Evolutionary conservation across 2,797 vertebrate genomes (phyloP), one percentile per base, ranked within the genome.

Genomic region (Petrocephalus schoutedeni): DNA sequence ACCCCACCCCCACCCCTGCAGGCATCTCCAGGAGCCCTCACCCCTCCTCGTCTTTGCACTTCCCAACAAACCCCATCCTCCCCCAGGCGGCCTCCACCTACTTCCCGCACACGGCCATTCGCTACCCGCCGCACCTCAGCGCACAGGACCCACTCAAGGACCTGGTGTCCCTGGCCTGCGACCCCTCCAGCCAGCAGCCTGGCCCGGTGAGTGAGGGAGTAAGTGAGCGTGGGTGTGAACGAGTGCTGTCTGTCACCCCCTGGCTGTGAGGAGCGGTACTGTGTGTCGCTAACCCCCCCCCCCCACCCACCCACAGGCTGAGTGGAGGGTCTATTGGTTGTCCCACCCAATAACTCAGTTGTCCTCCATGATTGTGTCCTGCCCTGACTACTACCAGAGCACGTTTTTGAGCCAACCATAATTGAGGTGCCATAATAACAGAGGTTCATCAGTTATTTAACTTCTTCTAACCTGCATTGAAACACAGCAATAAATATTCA

Each of bases 81-180:
- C 95, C 96, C 87, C 97, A 97, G 91, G 93, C 95, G 1, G 95
- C 96, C 23, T 96, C 97, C 89, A 95, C 97, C 87, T 99, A 99
- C 94, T 99, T 98, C 90, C 96, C 96, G 0, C 98, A 98, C 91
- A 97, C 97, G 88, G 97, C 98, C 86, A 99, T 99, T 91, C 97
- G 98, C 89, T 99, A 99, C 91, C 97, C 98, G 0, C 98, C 98
- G 51, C 98, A 99, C 93, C 96, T 99, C 94, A 96, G 96, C 90
- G 95, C 97, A 67, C 98, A 98, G 95, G 98, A 99, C 93, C 97
- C 98, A 0, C 96, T 99, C 86, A 99, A 99, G 93, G 98, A 99
- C 91, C 95, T 99, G 89, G 97, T 99, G 91, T 98, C 98, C 0
- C 93, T 99, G 95, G 97, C 98, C 94, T 99, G 98, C 49, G 98